Conservation (phyloP, 2,797 vertebrate genomes). For the Geotrypetes seraphini region DNA sequence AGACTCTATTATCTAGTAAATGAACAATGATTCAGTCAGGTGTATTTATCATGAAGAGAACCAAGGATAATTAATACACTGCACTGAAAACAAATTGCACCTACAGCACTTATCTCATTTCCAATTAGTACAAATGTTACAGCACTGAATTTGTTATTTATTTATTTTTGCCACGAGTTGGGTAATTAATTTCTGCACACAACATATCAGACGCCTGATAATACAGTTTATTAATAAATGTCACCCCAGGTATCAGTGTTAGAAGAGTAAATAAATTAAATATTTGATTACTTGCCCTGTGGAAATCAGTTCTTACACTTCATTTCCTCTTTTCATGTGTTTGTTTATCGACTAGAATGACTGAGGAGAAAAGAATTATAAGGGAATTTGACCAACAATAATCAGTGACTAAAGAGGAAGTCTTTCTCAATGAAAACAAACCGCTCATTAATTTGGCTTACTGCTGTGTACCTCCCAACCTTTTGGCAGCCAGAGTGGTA, state of each 20-base stretch:
- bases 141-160: conserved; percentile 63
- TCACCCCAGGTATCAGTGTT: conserved; percentile 61
- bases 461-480: not conserved
- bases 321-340: conserved; percentile 49
- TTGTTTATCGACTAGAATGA: conserved; percentile 46
- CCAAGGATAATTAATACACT: conserved; percentile 69
- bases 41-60: conserved; percentile 69
- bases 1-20: conserved; percentile 61
- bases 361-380: conserved; percentile 39
- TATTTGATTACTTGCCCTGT: conserved; percentile 56
- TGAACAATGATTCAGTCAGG: conserved; percentile 68
- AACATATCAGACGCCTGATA: conserved; percentile 69
- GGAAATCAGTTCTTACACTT: conserved; percentile 62
- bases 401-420: not conserved
- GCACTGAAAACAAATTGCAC: conserved; percentile 73
- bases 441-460: too few species aligned
- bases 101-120: conserved; percentile 76
- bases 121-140: conserved; percentile 72
- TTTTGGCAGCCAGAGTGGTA: not conserved
- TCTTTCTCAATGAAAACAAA: not conserved
- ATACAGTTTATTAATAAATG: conserved; percentile 69
- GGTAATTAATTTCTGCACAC: conserved; percentile 74
- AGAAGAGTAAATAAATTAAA: conserved; percentile 64
- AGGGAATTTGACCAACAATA: conserved; percentile 26
- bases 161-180: conserved; percentile 63